Conservation (phyloP, 2,888 invertebrate genomes). For the Candidula unifasciata region DNA sequence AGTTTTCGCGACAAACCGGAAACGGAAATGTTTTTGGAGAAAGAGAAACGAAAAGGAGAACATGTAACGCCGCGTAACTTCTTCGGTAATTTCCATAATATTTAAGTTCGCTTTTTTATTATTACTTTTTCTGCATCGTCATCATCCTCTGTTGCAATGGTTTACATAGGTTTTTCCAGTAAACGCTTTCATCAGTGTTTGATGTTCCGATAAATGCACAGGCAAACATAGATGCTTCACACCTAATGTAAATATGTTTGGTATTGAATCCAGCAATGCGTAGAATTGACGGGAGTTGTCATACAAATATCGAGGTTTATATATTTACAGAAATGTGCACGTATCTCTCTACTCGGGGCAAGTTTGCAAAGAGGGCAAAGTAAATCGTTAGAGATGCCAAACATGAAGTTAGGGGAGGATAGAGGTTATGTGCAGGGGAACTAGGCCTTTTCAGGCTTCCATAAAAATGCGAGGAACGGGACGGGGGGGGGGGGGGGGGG, state of each 20-base stretch:
- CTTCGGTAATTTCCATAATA: background rate
- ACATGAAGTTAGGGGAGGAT: too few relatives aligned
- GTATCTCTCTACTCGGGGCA: too few relatives aligned
- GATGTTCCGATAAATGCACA: conserved; percentile 1
- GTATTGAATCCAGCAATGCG: background rate
- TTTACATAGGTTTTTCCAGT: background rate
- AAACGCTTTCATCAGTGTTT: background rate
- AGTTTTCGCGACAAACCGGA: conserved; percentile 19
- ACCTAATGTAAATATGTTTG: background rate
- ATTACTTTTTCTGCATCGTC: background rate
- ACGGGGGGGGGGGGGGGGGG: too few relatives aligned
- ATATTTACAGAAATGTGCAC: background rate
- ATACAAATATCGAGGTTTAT: background rate
- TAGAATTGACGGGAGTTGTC: background rate
- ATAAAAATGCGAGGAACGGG: too few relatives aligned
- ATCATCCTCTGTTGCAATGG: background rate
- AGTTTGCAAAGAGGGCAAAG: too few relatives aligned
- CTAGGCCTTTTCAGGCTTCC: too few relatives aligned
- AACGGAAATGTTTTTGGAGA: conserved; percentile 12
- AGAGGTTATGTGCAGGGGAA: too few relatives aligned
- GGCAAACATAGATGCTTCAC: background rate
- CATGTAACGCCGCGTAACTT: background rate
- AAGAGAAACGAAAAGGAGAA: background rate
- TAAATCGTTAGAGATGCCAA: too few relatives aligned
- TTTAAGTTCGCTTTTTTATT: background rate